Base-by-base conservation (phyloP, 2,113 vertebrate genomes). In the Lepisosteus osseus region DNA sequence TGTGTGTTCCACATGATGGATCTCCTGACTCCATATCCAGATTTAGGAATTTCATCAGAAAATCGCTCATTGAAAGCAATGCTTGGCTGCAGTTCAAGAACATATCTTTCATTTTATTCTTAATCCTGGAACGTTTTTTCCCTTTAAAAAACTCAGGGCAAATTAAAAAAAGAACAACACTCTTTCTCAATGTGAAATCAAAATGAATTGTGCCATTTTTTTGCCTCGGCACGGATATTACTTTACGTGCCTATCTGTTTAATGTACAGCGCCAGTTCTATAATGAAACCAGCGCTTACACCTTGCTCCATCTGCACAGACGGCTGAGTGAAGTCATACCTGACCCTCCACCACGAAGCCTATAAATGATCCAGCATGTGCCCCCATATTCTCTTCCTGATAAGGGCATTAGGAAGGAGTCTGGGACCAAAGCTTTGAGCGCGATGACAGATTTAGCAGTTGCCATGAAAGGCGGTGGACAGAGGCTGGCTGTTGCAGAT, bases 381-480 rank as follows among this genome's bases (percentile, higher is more conserved):
- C 86, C 88, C 67, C 90, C 84, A 82, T 72, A 67, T 89, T 88
- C 83, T 81, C 86, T 91, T 91, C 91, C 92, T 92, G 86, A 81
- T 87, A 87, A 79, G 57, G 89, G 85, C 88, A 83, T 86, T 74
- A 81, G 87, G 88, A 95, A 94, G 86, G 90, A 87, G 93, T 86
- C 91, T 87, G 89, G 91, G 89, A 90, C 88, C 88, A 92, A 86
- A 90, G 51, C 92, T 93, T 88, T 89, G 92, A 89, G 88, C 2
- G 93, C 92, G 95, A 87, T 97, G 96, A 98, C 95, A 97, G 97
- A 99, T 99, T 99, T 98, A 99, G 93, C 94, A 96, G 94, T 97
- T 97, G 96, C 91, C 94, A 92, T 91, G 95, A 92, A 95, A 85
- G 87, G 90, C 90, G 93, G 91, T 88, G 94, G 94, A 96, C 95